Percentiles rank a stretch among this genome's conserved stretches.
Conservation (phyloP, 2,113 vertebrate genomes). For the Cyrtonyx montezumae region DNA sequence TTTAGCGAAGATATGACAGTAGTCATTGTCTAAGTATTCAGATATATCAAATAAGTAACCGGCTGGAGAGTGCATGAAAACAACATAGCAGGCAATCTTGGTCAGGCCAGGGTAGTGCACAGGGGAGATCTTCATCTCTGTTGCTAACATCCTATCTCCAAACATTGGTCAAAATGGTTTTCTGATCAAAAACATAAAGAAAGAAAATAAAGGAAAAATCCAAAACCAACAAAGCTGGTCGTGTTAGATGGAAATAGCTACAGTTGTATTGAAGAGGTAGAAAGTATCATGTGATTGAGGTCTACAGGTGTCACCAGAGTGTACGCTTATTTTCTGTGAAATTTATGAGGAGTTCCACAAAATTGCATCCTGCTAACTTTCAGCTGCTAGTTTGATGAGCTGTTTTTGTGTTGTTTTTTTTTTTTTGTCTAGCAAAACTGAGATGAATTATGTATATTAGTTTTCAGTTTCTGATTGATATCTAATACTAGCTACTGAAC, state of each 20-base stretch:
- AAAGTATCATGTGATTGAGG: background rate
- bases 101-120: background rate
- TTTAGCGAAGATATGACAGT: background rate
- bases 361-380: background rate
- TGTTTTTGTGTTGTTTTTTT: background rate
- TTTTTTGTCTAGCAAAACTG: background rate
- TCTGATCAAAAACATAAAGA: background rate
- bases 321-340: background rate
- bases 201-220: no score
- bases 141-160: background rate
- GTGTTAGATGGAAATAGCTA: background rate
- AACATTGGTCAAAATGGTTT: background rate
- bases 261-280: background rate
- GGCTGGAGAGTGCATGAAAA: background rate
- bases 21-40: background rate
- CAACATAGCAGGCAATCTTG: background rate
- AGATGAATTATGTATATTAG: background rate
- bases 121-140: background rate
- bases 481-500: background rate
- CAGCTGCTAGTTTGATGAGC: background rate
- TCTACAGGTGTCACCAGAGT: background rate
- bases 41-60: background rate
- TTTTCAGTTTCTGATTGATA: background rate
- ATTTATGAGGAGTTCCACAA: background rate
- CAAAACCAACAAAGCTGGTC: background rate